These are phyloP conservation scores for Morpho helenor DNA, from an alignment of 2,888 invertebrate species.

Conservation along the genomic window DNA sequence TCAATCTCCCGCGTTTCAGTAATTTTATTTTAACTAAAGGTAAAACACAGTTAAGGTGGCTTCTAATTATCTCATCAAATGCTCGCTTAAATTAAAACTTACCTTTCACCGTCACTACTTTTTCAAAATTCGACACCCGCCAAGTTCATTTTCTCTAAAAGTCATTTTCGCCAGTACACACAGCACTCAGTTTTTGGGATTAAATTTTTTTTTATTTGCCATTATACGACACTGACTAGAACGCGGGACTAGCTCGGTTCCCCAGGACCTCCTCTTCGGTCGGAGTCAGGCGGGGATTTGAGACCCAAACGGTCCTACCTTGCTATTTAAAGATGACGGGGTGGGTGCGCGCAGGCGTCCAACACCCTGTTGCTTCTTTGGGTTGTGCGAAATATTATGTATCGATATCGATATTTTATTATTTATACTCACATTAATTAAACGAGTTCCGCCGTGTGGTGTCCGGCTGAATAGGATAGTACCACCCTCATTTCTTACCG, in stretches of 20 bases:
- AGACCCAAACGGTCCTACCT: conserved; percentile 46
- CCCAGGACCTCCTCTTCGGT: conserved; percentile 42
- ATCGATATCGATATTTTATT: conserved; percentile 37
- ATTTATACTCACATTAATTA: not conserved
- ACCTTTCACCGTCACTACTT: conserved; percentile 51
- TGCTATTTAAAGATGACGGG: conserved; percentile 51
- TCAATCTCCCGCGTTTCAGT: not conserved
- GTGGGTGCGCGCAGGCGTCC: conserved; percentile 73
- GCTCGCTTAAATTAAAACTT: conserved; percentile 32
- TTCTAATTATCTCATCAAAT: conserved; percentile 7
- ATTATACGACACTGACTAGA: conserved; percentile 40
- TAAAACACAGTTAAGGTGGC: conserved; percentile 4
- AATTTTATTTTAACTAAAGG: not conserved
- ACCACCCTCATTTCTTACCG: too few relatives aligned
- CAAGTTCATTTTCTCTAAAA: conserved; percentile 42
- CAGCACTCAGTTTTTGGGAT: conserved; percentile 42
- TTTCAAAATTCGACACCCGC: conserved; percentile 37
- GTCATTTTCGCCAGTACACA: conserved; percentile 45
- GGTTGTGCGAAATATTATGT: conserved; percentile 31
- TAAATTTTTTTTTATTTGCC: conserved; percentile 38
- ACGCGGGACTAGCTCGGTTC: conserved; percentile 31
- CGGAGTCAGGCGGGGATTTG: conserved; percentile 57
- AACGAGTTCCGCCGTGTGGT: too few relatives aligned
- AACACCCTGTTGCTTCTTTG: conserved; percentile 76
- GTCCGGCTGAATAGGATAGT: too few relatives aligned